Conservation (phyloP, 1,140 invertebrate genomes). For the Drosophila baimaii region DNA sequence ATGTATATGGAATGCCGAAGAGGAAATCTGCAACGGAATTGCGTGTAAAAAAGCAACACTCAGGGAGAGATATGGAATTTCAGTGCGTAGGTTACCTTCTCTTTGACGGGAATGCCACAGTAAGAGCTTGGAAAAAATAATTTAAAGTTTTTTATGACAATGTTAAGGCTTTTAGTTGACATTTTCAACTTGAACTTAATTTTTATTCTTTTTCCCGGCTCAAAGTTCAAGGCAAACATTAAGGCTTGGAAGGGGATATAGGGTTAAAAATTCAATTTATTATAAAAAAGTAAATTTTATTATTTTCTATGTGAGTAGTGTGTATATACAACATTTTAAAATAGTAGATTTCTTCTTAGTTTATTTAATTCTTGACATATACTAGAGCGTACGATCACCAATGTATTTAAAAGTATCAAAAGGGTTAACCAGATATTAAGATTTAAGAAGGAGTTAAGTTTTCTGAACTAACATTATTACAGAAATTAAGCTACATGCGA, state of each 20-base stretch:
- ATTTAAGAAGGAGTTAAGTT: background rate
- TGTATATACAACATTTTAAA: too few species aligned
- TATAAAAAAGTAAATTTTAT: too few species aligned
- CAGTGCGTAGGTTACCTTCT: constrained; percentile 21
- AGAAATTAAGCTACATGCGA: background rate
- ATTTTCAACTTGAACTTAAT: too few species aligned
- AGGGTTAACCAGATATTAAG: background rate
- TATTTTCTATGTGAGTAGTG: too few species aligned
- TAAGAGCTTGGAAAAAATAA: background rate
- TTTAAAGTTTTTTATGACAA: background rate
- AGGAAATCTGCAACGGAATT: constrained; percentile 55
- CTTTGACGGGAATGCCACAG: background rate
- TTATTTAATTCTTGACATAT: too few species aligned
- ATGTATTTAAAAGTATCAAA: background rate
- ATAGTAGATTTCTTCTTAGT: too few species aligned
- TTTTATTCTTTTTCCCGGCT: too few species aligned
- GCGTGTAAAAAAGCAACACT: constrained; percentile 51
- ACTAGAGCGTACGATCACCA: too few species aligned
- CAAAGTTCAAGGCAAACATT: too few species aligned
- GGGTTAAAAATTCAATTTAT: too few species aligned
- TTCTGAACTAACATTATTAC: too few species aligned
- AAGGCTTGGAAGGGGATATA: too few species aligned
- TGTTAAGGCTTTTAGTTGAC: background rate
- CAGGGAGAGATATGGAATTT: constrained; percentile 8
- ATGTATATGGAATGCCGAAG: constrained; percentile 24